Evolutionary conservation across 37 sponge, comb jelly and placozoan species (phyloP).

Genomic region (Haliclona indistincta): DNA sequence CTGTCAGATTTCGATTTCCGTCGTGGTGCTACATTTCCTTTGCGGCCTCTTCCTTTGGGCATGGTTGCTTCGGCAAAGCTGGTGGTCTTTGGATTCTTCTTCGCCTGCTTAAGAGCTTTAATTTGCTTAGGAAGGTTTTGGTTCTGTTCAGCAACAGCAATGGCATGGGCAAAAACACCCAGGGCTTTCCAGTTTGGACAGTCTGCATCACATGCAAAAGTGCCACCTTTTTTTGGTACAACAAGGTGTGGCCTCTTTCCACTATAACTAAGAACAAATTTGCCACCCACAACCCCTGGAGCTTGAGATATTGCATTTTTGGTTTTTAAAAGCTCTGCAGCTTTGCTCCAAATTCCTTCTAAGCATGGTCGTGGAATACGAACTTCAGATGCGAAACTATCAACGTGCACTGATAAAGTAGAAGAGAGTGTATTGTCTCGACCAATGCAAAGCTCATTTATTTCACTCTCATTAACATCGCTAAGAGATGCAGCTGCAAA

Average conservation of each 20-base stretch:
- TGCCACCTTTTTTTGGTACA: constrained; percentile 14
- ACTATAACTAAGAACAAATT: constrained; percentile 37
- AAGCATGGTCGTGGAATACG: constrained; percentile 28
- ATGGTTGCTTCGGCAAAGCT: constrained; percentile 19
- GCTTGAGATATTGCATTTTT: constrained; percentile 28
- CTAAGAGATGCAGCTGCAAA: background rate
- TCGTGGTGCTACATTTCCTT: constrained; percentile 18
- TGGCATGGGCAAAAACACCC: constrained; percentile 25
- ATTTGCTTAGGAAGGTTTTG: constrained; percentile 8
- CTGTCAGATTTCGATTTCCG: background rate
- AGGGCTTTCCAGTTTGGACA: constrained; percentile 35
- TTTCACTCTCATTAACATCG: background rate
- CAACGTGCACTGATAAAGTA: constrained; percentile 20
- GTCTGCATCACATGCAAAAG: constrained; percentile 27
- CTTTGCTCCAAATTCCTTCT: constrained; percentile 54
- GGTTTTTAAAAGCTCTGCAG: constrained; percentile 29
- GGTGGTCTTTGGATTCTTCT: constrained; percentile 26
- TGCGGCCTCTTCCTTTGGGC: constrained; percentile 34
- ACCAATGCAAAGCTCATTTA: background rate
- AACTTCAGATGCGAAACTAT: background rate
- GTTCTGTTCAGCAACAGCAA: constrained; percentile 25
- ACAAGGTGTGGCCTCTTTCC: constrained; percentile 31
- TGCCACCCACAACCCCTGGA: constrained; percentile 18
- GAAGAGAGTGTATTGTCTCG: constrained; percentile 9
- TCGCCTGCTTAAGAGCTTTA: background rate